phyloP scores from a whole-genome alignment of 1,140 invertebrate species.

The Chionoecetes opilio region DNA sequence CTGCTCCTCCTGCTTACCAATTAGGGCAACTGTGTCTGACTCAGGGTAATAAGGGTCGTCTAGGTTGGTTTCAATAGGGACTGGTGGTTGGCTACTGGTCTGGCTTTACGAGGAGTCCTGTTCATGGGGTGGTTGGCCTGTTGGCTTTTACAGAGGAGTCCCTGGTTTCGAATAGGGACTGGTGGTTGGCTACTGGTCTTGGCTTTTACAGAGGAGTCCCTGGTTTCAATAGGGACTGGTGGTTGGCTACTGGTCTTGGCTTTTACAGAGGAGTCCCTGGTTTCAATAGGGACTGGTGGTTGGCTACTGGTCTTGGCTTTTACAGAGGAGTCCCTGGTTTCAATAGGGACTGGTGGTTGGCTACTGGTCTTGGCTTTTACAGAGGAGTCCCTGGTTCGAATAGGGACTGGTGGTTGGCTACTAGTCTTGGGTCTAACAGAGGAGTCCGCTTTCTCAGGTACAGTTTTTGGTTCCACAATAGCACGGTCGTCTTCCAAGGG shows the following conservation, averaged over 20 bases:
- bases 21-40: constrained; percentile 31
- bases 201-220: background rate
- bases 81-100: background rate
- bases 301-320: background rate
- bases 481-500: background rate
- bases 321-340: background rate
- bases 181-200: no score
- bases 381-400: constrained; percentile 5
- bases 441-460: background rate
- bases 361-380: background rate
- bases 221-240: no score
- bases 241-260: background rate
- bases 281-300: no score
- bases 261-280: background rate
- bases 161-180: no score
- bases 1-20: background rate
- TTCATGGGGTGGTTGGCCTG: no score
- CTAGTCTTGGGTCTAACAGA: background rate
- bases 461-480: background rate
- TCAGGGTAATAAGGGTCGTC: constrained; percentile 49
- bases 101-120: no score
- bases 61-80: constrained; percentile 55
- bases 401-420: background rate
- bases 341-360: no score
- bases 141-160: no score